phyloP scores from a whole-genome alignment of 1,140 invertebrate species.

The Zeugodacus cucurbitae region DNA sequence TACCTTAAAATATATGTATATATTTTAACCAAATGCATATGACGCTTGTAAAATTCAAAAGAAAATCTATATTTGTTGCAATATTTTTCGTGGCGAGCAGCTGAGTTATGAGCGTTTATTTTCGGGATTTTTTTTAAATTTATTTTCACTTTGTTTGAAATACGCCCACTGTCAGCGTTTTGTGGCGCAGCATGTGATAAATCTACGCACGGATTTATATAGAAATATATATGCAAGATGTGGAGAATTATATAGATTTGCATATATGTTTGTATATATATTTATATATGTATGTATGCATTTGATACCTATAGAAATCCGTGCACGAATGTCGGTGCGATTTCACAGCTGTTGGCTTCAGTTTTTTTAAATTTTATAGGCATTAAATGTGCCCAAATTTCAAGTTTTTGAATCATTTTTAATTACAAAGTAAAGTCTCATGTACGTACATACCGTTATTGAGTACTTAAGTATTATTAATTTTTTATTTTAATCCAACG shows the following conservation, averaged over 20 bases:
- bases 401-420: too few species aligned
- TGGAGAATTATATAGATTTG: neutral
- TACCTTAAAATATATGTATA: neutral
- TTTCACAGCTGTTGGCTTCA: neutral
- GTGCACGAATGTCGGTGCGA: neutral
- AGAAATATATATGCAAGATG: neutral
- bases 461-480: too few species aligned
- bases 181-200: neutral
- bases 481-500: too few species aligned
- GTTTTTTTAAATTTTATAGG: neutral
- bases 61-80: neutral
- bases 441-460: too few species aligned
- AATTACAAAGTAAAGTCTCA: too few species aligned
- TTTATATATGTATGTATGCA: neutral
- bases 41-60: neutral
- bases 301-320: neutral
- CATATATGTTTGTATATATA: neutral
- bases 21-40: neutral
- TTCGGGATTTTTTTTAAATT: neutral
- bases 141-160: neutral
- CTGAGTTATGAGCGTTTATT: neutral
- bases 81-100: neutral
- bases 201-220: neutral
- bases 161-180: conserved; percentile 5
- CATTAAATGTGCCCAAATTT: too few species aligned